Conservation (phyloP, 2,888 invertebrate genomes). For the Hydraecia micacea region DNA sequence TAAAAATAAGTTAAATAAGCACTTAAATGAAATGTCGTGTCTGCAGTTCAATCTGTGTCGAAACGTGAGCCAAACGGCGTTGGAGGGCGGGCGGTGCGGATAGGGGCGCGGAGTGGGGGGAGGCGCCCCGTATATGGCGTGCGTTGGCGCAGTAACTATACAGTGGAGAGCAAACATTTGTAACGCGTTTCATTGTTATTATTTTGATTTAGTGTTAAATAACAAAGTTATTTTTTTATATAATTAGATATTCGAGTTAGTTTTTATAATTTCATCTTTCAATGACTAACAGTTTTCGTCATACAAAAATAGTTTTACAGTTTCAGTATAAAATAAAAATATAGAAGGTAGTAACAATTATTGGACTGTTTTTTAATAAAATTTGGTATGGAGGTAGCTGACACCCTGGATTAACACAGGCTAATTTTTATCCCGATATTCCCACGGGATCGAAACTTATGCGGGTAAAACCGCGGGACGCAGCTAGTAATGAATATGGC, state of each 20-base stretch:
- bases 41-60: conserved; percentile 75
- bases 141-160: conserved; percentile 80
- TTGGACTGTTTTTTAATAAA: too few species aligned
- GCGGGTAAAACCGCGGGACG: too few species aligned
- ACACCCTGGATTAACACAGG: too few species aligned
- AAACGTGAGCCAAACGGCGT: conserved; percentile 84
- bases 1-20: neutral
- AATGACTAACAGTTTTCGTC: neutral
- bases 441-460: too few species aligned
- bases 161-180: conserved; percentile 67
- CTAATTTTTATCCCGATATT: too few species aligned
- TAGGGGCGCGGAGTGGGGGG: conserved; percentile 74
- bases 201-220: neutral
- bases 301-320: neutral
- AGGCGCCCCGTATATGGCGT: conserved; percentile 82
- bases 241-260: neutral
- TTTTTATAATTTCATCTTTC: too few species aligned
- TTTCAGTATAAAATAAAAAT: neutral
- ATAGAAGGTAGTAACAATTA: neutral
- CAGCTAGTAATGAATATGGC: too few species aligned
- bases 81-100: conserved; percentile 78
- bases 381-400: too few species aligned
- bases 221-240: fast-evolving
- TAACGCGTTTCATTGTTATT: conserved; percentile 19
- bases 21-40: conserved; percentile 33